Evolutionary conservation across 2,888 invertebrate species (phyloP).

Genomic region (Trisateles emortualis): DNA sequence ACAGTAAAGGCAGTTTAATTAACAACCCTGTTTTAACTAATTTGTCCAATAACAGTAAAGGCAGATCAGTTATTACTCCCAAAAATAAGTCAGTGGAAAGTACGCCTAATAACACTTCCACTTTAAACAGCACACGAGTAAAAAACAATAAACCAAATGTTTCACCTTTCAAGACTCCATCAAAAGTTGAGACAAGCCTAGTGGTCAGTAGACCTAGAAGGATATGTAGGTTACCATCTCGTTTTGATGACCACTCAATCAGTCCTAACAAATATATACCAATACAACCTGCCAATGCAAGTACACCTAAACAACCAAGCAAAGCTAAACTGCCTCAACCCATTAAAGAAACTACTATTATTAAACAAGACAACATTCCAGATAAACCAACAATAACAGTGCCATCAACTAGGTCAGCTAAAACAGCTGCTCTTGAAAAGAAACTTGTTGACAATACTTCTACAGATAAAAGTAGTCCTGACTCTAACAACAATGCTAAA

Average conservation of each 20-base stretch:
- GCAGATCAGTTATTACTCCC: conserved; percentile 20
- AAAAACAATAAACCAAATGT: conserved; percentile 23
- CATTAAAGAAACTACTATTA: not conserved
- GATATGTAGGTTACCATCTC: conserved; percentile 69
- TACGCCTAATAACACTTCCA: conserved; percentile 6
- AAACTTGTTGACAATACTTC: conserved; percentile 25
- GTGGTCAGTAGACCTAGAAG: conserved; percentile 66
- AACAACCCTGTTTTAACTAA: conserved; percentile 58
- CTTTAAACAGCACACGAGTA: conserved; percentile 16
- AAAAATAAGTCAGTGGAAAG: conserved; percentile 1
- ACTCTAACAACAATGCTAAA: conserved; percentile 65
- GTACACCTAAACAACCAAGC: conserved; percentile 65
- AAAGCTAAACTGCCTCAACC: conserved; percentile 24
- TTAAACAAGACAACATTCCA: conserved; percentile 12
- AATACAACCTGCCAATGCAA: conserved; percentile 69
- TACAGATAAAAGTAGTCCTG: conserved; percentile 49
- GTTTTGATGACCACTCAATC: conserved; percentile 70
- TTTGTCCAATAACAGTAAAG: conserved; percentile 51
- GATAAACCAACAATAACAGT: conserved; percentile 17
- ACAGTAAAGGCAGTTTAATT: conserved; percentile 47
- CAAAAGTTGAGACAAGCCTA: conserved; percentile 57
- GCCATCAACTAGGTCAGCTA: conserved; percentile 18
- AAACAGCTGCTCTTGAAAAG: conserved; percentile 26
- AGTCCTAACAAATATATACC: conserved; percentile 71
- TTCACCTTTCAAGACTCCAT: conserved; percentile 61